Evolutionary conservation across 2,113 vertebrate genomes (phyloP).

Genomic region (Empidonax alnorum): DNA sequence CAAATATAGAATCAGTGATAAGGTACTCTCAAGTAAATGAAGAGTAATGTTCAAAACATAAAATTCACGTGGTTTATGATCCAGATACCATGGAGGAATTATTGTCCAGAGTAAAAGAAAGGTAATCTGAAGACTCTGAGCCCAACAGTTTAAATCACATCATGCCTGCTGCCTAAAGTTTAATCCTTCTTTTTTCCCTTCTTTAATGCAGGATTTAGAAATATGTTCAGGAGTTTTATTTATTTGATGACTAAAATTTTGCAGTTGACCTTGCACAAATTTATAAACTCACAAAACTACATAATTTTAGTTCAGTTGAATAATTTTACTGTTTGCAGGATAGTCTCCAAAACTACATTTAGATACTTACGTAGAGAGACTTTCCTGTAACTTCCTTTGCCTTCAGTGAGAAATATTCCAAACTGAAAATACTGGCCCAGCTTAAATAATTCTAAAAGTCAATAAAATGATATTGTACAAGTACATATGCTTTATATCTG

Average conservation of each 20-base stretch:
- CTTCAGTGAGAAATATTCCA: background rate
- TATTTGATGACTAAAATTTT: background rate
- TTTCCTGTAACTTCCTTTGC: background rate
- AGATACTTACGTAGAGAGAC: background rate
- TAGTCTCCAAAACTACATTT: background rate
- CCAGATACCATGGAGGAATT: background rate
- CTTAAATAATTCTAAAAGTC: background rate
- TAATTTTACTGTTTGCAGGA: background rate
- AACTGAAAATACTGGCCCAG: background rate
- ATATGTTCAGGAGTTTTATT: background rate
- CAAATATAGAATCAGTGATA: background rate
- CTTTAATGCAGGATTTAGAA: background rate
- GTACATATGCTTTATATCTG: background rate
- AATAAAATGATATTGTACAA: background rate
- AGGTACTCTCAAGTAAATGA: background rate
- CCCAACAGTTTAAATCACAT: background rate
- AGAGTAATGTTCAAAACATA: background rate
- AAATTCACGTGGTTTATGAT: background rate
- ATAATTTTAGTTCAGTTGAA: background rate
- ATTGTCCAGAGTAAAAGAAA: background rate
- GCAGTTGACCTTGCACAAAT: background rate
- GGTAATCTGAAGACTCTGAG: background rate
- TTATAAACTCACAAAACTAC: background rate
- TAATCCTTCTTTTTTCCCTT: background rate
- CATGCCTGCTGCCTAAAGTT: background rate